Evolutionary conservation across 2,113 vertebrate species (phyloP), one percentile per base, ranked within the genome.

Genomic region (Butastur rufipennis): DNA sequence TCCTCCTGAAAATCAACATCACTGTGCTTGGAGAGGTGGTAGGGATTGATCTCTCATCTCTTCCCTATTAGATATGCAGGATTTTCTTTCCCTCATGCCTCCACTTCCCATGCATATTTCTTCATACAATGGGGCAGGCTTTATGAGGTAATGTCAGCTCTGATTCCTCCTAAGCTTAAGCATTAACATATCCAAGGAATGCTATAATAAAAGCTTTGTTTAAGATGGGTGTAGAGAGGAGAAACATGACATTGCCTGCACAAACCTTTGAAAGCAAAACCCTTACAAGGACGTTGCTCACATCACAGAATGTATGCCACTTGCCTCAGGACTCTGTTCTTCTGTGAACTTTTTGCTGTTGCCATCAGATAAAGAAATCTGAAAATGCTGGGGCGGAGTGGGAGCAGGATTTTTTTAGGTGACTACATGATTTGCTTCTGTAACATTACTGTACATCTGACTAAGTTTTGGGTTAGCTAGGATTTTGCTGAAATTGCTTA

Each of bases 261-360:
- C 62, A 68, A 31, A 29, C 42, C 21, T 47, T 14, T 23, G 58
- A 61, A 52, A 72, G 52, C n/a, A 23, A 34, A 66, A 58, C 36
- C 4, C 0, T 31, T 16, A 3, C 25, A 7, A 56, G 45, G 66
- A n/a, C 14, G 0, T 26, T 13, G 34, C 72, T 79, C 6, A 0
- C 29, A 16, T 32, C 36, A 9, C 58, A 52, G 40, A 4, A 20
- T 1, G 16, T 31, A 7, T 63, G 9, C 27, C 25, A 2, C 36
- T 40, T 43, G n/a, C 26, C 67, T 38, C 7, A 0, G 65, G 38
- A 26, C 53, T 48, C 42, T 23, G 13, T 20, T 81, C 68, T n/a
- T 38, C 62, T 27, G 5, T 22, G 45, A 81, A 13, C 59, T 61
- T 52, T 31, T 13, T 56, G 18, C 83, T 59, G 7, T 31, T 89